phyloP scores from a whole-genome alignment of 2,113 vertebrate genomes.

The Lota lota region DNA sequence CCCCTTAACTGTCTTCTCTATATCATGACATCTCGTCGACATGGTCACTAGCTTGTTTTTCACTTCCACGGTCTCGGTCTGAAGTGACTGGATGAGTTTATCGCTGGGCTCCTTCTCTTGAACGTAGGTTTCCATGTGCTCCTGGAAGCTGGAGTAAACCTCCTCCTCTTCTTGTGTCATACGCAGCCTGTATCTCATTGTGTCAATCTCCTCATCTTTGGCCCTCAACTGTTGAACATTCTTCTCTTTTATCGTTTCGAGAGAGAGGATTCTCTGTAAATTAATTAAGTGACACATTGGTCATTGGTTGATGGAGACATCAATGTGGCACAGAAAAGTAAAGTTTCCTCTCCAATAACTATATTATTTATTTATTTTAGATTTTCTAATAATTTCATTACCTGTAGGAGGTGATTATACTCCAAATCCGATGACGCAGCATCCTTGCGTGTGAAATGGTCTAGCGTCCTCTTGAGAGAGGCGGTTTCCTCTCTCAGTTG shows the following conservation, averaged over 20 bases:
- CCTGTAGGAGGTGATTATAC: slow-evolving; percentile 72
- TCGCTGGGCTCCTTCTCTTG: slow-evolving; percentile 71
- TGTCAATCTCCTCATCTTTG: slow-evolving; percentile 72
- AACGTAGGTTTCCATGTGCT: slow-evolving; percentile 67
- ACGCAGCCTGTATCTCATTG: slow-evolving; percentile 64
- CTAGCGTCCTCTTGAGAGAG: slow-evolving; percentile 45
- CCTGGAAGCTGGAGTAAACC: slow-evolving; percentile 31
- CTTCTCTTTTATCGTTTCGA: slow-evolving; percentile 73
- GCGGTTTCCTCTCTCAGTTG: slow-evolving; percentile 62
- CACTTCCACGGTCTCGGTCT: slow-evolving; percentile 67
- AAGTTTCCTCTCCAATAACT: no score
- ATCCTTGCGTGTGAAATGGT: slow-evolving; percentile 36
- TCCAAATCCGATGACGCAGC: slow-evolving; percentile 40
- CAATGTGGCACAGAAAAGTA: not conserved
- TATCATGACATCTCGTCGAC: slow-evolving; percentile 65
- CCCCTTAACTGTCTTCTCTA: slow-evolving; percentile 50
- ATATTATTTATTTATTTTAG: not conserved
- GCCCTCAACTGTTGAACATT: slow-evolving; percentile 51
- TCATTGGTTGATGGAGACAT: no score
- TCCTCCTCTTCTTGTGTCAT: slow-evolving; percentile 2
- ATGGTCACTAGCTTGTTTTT: slow-evolving; percentile 66
- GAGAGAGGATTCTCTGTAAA: slow-evolving; percentile 76
- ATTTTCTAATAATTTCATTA: slow-evolving; percentile 38
- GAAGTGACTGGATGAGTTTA: slow-evolving; percentile 59
- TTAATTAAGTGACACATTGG: not conserved